Conservation (phyloP, 2,888 invertebrate species). For the Eucera pruinosa region DNA sequence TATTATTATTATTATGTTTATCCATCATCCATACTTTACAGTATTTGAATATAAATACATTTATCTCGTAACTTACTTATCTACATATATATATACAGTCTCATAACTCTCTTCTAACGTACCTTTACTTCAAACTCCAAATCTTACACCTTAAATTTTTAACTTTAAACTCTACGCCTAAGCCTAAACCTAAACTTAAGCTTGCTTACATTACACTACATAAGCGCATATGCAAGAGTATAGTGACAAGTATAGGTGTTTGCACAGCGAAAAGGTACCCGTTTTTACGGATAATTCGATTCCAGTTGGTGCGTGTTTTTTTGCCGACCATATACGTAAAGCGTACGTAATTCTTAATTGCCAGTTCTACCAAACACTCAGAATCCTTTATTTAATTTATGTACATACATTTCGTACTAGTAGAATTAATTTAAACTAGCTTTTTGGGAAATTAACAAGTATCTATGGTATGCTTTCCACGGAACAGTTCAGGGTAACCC, state of each 20-base stretch:
- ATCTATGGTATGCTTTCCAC: neutral
- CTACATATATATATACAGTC: no score
- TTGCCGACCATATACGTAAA: conserved; percentile 13
- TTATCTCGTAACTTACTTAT: no score
- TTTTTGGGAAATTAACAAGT: neutral
- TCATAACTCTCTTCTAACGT: no score
- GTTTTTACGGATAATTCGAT: conserved; percentile 34
- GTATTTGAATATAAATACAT: no score
- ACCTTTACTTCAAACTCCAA: no score
- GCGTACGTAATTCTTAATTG: conserved; percentile 30
- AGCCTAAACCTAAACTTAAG: no score
- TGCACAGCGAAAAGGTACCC: conserved; percentile 1
- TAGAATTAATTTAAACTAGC: neutral
- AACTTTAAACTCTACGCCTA: no score
- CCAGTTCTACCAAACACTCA: conserved; percentile 20
- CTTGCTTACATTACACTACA: no score
- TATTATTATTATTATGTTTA: no score
- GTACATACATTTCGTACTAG: conserved; percentile 12
- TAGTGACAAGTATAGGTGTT: conserved; percentile 4
- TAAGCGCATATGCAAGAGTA: neutral
- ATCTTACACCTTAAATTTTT: no score
- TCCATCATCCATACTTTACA: no score
- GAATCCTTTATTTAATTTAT: conserved; percentile 28
- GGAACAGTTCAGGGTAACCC: neutral
- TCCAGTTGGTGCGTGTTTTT: conserved; percentile 5